Evolutionary conservation across 2,113 vertebrate species (phyloP).

Genomic region (Tapirus terrestris): DNA sequence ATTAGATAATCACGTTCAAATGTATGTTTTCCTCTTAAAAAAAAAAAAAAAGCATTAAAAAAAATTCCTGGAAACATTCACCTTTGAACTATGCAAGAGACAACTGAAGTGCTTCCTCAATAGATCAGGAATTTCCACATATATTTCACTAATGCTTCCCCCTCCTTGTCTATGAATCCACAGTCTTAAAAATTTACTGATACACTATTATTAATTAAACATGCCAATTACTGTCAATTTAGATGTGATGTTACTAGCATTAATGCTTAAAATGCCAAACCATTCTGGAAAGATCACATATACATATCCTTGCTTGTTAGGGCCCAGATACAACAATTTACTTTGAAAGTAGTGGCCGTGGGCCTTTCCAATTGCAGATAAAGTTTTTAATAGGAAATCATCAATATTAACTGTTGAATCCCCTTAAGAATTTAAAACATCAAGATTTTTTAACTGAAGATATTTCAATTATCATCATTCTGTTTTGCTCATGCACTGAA

Average conservation of each 20-base stretch:
- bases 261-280: constrained; percentile 52
- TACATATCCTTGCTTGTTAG: background rate
- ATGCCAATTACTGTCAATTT: background rate
- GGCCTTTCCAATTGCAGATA: background rate
- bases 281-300: constrained; percentile 41
- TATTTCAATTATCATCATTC: background rate
- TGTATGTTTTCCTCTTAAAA: constrained; percentile 44
- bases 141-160: background rate
- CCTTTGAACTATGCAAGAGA: constrained; percentile 56
- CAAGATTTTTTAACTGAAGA: background rate
- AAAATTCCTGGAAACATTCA: constrained; percentile 67
- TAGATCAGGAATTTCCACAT: background rate
- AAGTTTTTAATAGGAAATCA: background rate
- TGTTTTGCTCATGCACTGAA: background rate
- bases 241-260: constrained; percentile 23
- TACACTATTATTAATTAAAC: constrained; percentile 27
- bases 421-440: background rate
- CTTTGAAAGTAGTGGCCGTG: background rate
- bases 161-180: constrained; percentile 4
- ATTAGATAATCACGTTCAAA: constrained; percentile 69
- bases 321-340: background rate
- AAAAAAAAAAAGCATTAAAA: constrained; percentile 50
- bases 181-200: constrained; percentile 29
- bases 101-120: background rate
- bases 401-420: background rate